Conservation (phyloP, 2,888 invertebrate genomes). For the Formica aserva region DNA sequence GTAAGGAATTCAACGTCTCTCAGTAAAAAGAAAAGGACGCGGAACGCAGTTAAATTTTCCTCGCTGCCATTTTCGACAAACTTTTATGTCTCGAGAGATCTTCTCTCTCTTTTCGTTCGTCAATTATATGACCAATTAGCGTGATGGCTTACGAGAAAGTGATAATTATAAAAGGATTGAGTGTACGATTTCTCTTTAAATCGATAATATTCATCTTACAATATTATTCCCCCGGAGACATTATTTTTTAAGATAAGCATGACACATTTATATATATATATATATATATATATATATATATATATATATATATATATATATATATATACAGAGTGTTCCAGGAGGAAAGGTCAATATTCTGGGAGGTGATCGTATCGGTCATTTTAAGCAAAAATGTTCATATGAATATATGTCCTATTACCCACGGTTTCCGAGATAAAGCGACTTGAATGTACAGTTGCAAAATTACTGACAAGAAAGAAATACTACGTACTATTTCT, state of each 20-base stretch:
- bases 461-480: too few species aligned
- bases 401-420: too few species aligned
- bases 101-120: background rate
- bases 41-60: constrained; percentile 26
- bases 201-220: background rate
- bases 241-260: background rate
- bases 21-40: constrained; percentile 29
- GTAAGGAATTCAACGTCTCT: constrained; percentile 58
- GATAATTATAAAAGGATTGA: background rate
- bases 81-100: background rate
- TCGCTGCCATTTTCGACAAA: background rate
- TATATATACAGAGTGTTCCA: too few species aligned
- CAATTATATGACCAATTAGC: constrained; percentile 24
- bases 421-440: too few species aligned
- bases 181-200: background rate
- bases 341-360: too few species aligned
- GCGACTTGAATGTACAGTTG: too few species aligned
- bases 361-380: too few species aligned
- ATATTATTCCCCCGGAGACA: background rate
- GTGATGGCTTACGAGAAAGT: background rate
- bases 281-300: too few species aligned
- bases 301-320: too few species aligned
- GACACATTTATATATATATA: background rate
- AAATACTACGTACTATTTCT: too few species aligned
- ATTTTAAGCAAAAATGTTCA: too few species aligned